phyloP scores from a whole-genome alignment of 2,888 invertebrate species.

The Periphyllus acericola region DNA sequence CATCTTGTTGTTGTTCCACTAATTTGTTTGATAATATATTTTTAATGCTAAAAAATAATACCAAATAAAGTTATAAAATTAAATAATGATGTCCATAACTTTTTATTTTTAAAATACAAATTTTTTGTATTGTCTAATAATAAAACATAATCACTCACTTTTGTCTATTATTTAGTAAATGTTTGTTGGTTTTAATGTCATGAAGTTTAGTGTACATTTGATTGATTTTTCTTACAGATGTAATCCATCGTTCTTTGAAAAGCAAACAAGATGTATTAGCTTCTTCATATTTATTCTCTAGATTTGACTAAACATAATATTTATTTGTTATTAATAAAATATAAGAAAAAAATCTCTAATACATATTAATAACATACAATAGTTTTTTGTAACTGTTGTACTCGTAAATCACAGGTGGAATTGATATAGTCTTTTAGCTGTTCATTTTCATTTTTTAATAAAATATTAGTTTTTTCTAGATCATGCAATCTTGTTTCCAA shows the following conservation, averaged over 20 bases:
- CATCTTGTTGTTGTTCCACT: constrained; percentile 3
- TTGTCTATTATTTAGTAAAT: constrained; percentile 17
- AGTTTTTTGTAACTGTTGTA: constrained; percentile 35
- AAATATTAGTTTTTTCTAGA: constrained; percentile 9
- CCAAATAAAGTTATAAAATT: background rate
- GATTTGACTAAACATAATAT: constrained; percentile 29
- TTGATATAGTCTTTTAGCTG: constrained; percentile 6
- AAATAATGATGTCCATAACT: background rate
- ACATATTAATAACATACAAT: constrained; percentile 17
- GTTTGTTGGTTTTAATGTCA: constrained; percentile 8
- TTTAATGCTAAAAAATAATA: constrained; percentile 17
- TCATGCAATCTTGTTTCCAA: constrained; percentile 18
- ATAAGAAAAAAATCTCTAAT: background rate
- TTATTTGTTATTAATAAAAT: constrained; percentile 39
- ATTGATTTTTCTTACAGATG: constrained; percentile 50
- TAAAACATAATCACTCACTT: constrained; percentile 32
- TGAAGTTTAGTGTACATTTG: background rate
- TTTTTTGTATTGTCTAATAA: background rate
- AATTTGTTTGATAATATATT: constrained; percentile 13
- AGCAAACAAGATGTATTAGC: constrained; percentile 28
- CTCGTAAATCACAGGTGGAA: background rate
- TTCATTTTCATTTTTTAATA: constrained; percentile 37
- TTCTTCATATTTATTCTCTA: constrained; percentile 36
- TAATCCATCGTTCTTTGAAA: constrained; percentile 43
- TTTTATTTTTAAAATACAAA: background rate